A percentile compares a stretch with the other conserved stretches of the same genome.
Conservation (phyloP, 1,140 invertebrate species). For the Neodiprion fabricii region DNA sequence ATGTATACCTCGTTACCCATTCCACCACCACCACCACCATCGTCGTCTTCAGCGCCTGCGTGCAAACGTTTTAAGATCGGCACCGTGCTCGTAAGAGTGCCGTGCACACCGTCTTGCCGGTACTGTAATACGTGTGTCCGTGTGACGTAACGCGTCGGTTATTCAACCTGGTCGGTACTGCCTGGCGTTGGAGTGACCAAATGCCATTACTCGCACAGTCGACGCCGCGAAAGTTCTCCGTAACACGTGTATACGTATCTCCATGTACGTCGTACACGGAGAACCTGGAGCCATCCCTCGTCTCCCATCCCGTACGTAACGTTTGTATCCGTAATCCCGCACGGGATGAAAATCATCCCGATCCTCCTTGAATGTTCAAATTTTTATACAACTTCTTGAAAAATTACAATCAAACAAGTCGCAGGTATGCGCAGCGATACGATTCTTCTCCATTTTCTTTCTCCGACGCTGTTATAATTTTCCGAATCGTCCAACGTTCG, state of each 20-base stretch:
- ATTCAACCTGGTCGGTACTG: slow-evolving; percentile 56
- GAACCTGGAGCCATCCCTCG: too few species aligned
- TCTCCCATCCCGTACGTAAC: too few species aligned
- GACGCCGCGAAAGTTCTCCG: slow-evolving; percentile 28
- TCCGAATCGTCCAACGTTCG: too few species aligned
- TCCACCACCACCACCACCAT: slow-evolving; percentile 17
- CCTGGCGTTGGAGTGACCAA: slow-evolving; percentile 46
- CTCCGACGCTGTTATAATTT: too few species aligned
- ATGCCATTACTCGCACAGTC: slow-evolving; percentile 51
- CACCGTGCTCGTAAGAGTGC: background rate
- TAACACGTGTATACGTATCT: background rate
- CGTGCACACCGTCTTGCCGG: background rate
- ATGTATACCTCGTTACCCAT: slow-evolving; percentile 16
- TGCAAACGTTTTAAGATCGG: background rate
- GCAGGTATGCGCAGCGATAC: too few species aligned
- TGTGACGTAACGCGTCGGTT: slow-evolving; percentile 59
- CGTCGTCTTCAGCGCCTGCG: background rate
- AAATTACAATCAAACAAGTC: too few species aligned
- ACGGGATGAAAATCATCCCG: too few species aligned
- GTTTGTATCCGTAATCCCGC: too few species aligned
- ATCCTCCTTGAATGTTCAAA: too few species aligned
- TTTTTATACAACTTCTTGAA: too few species aligned
- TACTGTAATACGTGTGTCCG: background rate
- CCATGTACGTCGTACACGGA: too few species aligned
- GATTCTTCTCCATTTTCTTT: too few species aligned